Evolutionary conservation across 2,113 vertebrate genomes (phyloP).

Genomic region (Pelusios castaneus): DNA sequence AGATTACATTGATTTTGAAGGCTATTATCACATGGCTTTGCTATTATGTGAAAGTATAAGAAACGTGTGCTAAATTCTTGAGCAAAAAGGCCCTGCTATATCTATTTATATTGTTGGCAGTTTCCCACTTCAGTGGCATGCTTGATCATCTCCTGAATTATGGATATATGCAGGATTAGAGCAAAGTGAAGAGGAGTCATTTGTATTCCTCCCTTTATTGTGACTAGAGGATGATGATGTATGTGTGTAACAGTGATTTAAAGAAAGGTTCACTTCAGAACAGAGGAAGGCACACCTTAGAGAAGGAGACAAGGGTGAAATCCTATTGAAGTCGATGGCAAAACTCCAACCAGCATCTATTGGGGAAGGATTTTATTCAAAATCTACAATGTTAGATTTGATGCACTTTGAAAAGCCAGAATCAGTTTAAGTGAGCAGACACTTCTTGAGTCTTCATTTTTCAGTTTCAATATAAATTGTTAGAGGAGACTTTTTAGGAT

Average conservation of each 20-base stretch:
- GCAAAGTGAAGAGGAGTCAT: background rate
- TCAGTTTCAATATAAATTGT: background rate
- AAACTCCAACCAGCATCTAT: fast-evolving
- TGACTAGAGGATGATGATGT: background rate
- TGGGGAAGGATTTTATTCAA: background rate
- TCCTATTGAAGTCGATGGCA: background rate
- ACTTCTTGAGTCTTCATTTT: background rate
- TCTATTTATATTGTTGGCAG: background rate
- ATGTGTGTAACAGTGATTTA: fast-evolving
- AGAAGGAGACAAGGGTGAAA: background rate
- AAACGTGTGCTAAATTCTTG: background rate
- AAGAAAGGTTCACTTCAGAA: background rate
- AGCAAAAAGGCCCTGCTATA: background rate
- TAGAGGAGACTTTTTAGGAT: background rate
- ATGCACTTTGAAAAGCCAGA: background rate
- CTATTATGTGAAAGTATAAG: background rate
- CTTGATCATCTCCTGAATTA: background rate
- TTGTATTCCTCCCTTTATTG: background rate
- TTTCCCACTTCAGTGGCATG: background rate
- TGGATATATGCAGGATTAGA: background rate
- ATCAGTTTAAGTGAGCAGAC: background rate
- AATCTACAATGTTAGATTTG: background rate
- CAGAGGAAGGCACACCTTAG: background rate
- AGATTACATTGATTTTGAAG: background rate
- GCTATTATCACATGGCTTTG: background rate